Evolutionary conservation across 2,888 invertebrate species (phyloP), one percentile per base, ranked within the genome.

Genomic region (Sipunculus nudus): DNA sequence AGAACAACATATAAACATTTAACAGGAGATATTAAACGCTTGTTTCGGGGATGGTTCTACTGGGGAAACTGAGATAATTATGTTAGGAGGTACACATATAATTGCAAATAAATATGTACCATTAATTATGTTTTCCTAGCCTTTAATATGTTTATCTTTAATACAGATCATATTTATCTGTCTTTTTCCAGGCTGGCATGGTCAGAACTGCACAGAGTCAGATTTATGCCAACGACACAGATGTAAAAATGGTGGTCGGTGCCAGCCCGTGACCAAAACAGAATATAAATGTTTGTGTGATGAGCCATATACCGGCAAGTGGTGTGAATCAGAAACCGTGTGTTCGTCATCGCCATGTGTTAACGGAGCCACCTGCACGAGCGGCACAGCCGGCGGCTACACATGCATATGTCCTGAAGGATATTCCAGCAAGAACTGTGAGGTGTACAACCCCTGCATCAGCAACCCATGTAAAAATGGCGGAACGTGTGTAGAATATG

Each of bases 201-300:
- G 63, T 5, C 54, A 52, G 48, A 61, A 67, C 47, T 67, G 67
- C 35, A 55, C 62, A 3, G 21, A 53, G 21, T 68, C 55, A 55
- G 60, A 65, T 50, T 61, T 67, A 1, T 71, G 71, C 31, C 39
- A 57, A 53, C 50, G 38, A 41, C 40, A 61, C 16, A 68, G 70
- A 6, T 72, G 72, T 54, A 54, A 47, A 26, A 63, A 68, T 53
- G 62, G 59, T 39, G 69, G 59, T 21, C 21, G 56, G 32, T 76
- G 76, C 45, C 21, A 53, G 5, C 53, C 52, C 21, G 46, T 46
- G 5, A 41, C 60, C 8, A 43, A 61, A 21, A 23, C 10, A 1
- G 49, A 47, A n/a, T 58, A 54, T 35, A 41, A 40, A 8, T 69
- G 69, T 35, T 26, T 45, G 8, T 69, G 69, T 41, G 23, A 45